Conservation (phyloP, 2,888 invertebrate genomes). For the Sericinus montela region DNA sequence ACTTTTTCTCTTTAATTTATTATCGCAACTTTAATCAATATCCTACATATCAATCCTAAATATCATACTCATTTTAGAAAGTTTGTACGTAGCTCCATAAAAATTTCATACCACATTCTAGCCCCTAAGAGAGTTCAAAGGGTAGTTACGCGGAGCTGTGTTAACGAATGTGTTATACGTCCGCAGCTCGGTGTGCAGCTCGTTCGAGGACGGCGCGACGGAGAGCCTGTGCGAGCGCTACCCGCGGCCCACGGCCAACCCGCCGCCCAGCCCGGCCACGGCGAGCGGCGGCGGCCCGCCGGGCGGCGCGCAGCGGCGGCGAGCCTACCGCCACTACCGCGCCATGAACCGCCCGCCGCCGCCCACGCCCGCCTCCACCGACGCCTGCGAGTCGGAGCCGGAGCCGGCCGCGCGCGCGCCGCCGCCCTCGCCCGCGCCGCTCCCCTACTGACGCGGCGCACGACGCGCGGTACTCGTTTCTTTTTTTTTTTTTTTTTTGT, state of each 20-base stretch:
- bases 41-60: too few relatives aligned
- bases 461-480: too few relatives aligned
- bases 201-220: slow-evolving; percentile 66
- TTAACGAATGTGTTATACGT: neutral
- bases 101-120: too few relatives aligned
- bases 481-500: too few relatives aligned
- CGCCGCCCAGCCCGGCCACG: slow-evolving; percentile 91
- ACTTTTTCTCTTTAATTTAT: too few relatives aligned
- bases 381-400: slow-evolving; percentile 92
- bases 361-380: slow-evolving; percentile 96
- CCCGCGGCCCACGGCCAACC: slow-evolving; percentile 92
- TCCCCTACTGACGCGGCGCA: slow-evolving; percentile 3
- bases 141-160: too few relatives aligned
- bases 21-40: too few relatives aligned
- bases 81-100: too few relatives aligned
- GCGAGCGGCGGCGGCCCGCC: slow-evolving; percentile 73
- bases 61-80: too few relatives aligned
- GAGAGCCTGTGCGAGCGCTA: slow-evolving; percentile 84
- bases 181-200: slow-evolving; percentile 8
- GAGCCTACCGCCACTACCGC: slow-evolving; percentile 87
- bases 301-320: slow-evolving; percentile 81
- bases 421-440: slow-evolving; percentile 87
- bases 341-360: slow-evolving; percentile 94
- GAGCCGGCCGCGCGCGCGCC: slow-evolving; percentile 90
- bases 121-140: too few relatives aligned